Evolutionary conservation across 2,888 invertebrate species (phyloP).

Genomic region (Acanthoscelides obtectus): DNA sequence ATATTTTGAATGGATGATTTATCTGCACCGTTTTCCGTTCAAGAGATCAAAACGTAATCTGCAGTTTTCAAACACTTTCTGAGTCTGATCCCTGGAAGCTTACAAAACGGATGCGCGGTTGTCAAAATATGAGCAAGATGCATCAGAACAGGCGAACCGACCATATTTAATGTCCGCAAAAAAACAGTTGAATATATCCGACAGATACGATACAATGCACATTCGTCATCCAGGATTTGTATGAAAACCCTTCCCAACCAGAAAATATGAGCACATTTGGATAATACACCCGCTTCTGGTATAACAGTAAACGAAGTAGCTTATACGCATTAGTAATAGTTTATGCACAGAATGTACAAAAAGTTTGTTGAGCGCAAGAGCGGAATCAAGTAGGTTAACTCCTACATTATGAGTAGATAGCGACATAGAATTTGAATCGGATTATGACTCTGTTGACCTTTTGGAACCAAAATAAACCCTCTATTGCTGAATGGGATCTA

Average conservation of each 20-base stretch:
- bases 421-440: too few species aligned
- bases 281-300: background rate
- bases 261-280: background rate
- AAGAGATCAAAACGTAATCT: background rate
- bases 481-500: too few species aligned
- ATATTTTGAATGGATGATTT: background rate
- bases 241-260: background rate
- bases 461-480: too few species aligned
- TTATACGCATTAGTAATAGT: background rate
- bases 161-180: background rate
- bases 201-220: background rate
- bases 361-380: too few species aligned
- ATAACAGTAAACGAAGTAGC: background rate
- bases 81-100: background rate
- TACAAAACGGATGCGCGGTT: background rate
- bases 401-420: too few species aligned
- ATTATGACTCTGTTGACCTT: too few species aligned
- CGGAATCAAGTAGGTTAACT: too few species aligned
- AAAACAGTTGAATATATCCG: background rate
- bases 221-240: background rate
- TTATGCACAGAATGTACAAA: too few species aligned
- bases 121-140: background rate
- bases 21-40: background rate
- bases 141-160: background rate
- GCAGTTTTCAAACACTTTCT: background rate